Evolutionary conservation across 1,140 invertebrate genomes (phyloP).

Genomic region (Reticulitermes speratus): DNA sequence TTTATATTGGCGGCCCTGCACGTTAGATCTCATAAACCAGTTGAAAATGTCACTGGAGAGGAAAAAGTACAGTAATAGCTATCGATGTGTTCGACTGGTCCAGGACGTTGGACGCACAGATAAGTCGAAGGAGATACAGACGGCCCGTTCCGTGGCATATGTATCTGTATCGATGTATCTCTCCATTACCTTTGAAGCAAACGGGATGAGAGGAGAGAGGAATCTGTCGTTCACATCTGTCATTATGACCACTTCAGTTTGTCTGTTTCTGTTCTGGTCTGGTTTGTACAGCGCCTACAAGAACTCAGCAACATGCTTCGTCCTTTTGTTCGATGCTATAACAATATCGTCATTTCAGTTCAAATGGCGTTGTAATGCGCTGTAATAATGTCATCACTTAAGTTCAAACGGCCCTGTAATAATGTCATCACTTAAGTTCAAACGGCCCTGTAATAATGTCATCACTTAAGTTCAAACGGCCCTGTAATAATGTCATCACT

Average conservation of each 20-base stretch:
- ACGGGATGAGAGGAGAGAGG: neutral
- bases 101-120: neutral
- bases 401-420: no score
- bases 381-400: no score
- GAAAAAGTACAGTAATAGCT: neutral
- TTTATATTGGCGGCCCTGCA: no score
- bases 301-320: neutral
- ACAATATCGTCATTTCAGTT: no score
- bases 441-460: no score
- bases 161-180: slow-evolving; percentile 1
- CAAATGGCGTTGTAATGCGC: no score
- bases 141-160: neutral
- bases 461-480: no score
- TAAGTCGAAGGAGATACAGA: neutral
- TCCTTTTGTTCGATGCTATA: no score
- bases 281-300: neutral
- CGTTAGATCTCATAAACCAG: no score
- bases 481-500: no score
- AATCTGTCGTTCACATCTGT: neutral
- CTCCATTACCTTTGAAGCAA: neutral
- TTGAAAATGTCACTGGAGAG: no score
- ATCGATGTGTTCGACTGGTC: neutral
- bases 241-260: neutral
- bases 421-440: no score
- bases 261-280: neutral